A percentile compares a stretch with the other conserved stretches of the same genome.
These are phyloP conservation scores for Oceanites oceanicus DNA, from an alignment of 2,113 vertebrate species.

Conservation along the genomic window DNA sequence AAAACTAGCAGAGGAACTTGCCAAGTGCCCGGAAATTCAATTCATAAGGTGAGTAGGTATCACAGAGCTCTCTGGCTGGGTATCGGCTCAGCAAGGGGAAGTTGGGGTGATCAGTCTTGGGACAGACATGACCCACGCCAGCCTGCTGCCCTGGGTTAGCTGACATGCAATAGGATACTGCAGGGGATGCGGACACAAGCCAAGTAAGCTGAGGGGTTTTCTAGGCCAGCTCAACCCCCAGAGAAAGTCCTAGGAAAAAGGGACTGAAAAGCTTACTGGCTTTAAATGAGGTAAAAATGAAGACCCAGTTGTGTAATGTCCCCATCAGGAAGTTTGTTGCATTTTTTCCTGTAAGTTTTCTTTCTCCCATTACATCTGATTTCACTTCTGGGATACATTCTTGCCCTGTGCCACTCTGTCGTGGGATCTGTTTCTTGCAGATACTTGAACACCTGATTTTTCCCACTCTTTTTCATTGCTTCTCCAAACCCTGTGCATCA, in stretches of 20 bases:
- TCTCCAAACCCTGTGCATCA: not conserved
- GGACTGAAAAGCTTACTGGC: not conserved
- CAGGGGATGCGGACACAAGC: not conserved
- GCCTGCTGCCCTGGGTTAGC: not conserved
- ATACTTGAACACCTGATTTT: not conserved
- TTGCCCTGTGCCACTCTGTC: not conserved
- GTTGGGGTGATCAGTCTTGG: not conserved
- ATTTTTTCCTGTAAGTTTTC: not conserved
- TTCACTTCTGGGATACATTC: not conserved
- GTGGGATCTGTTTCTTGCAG: not conserved
- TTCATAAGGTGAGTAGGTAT: slow-evolving; percentile 78
- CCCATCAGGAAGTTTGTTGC: not conserved
- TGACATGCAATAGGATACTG: not conserved
- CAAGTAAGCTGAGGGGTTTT: not conserved
- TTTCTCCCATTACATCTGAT: not conserved
- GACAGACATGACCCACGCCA: not conserved
- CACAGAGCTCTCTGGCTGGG: not conserved
- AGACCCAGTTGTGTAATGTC: not conserved
- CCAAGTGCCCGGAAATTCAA: slow-evolving; percentile 70
- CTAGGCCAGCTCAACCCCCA: not conserved
- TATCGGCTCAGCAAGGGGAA: not conserved
- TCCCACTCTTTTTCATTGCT: not conserved
- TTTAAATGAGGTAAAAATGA: not conserved
- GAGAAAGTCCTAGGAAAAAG: not conserved
- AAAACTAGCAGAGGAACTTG: slow-evolving; percentile 71